Percentiles rank a stretch among this genome's conserved stretches.
phyloP scores from a whole-genome alignment of 2,113 vertebrate genomes.

The Rhinopithecus roxellana region DNA sequence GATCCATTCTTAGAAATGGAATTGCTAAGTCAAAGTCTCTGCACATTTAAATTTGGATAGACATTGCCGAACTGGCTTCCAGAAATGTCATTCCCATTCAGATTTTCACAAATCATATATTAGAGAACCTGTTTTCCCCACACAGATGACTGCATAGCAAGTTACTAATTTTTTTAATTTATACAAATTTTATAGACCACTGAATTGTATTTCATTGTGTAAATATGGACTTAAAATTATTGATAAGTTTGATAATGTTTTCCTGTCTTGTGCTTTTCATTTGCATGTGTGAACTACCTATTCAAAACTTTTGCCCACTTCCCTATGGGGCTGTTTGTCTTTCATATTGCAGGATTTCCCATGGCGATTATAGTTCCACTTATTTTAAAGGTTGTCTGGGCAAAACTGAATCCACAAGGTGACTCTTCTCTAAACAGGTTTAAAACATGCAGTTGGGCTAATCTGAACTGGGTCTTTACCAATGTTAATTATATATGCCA shows the following conservation, averaged over 20 bases:
- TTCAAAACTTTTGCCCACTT: neutral
- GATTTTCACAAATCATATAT: neutral
- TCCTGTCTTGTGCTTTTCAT: neutral
- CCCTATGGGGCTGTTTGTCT: neutral
- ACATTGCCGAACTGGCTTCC: neutral
- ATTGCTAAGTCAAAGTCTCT: neutral
- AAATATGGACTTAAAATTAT: neutral
- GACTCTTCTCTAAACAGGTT: constrained; percentile 24
- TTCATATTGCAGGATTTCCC: neutral
- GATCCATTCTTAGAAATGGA: neutral
- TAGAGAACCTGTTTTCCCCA: neutral
- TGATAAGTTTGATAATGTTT: neutral
- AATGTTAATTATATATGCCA: neutral
- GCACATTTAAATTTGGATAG: neutral
- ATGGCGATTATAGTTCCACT: neutral
- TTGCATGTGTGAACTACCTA: neutral
- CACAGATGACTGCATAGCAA: neutral
- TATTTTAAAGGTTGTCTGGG: constrained; percentile 41
- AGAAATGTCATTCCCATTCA: neutral
- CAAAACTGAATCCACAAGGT: constrained; percentile 32
- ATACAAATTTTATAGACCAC: neutral
- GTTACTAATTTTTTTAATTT: neutral
- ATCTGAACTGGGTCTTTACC: constrained; percentile 17
- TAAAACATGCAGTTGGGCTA: neutral
- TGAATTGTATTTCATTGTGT: neutral